These are phyloP conservation scores for Drosophila micromelanica DNA, from an alignment of 1,140 invertebrate genomes.

Conservation along the genomic window DNA sequence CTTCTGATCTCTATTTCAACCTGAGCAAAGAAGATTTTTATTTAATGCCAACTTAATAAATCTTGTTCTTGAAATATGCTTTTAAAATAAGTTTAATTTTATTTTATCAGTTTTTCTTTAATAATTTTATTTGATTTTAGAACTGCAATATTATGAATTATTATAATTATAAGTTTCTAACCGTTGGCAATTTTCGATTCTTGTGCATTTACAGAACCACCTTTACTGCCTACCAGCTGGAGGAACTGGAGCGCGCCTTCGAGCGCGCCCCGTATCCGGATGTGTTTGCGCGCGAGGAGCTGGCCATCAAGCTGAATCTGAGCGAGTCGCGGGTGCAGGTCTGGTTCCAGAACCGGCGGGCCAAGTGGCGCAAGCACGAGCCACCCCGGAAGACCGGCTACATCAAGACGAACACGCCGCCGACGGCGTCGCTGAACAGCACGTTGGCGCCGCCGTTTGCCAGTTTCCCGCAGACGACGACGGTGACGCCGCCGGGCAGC, in stretches of 20 bases:
- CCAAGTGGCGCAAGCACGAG: conserved; percentile 99
- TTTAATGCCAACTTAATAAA: no score
- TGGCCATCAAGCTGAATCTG: conserved; percentile 94
- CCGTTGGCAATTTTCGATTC: not conserved
- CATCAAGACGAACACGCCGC: conserved; percentile 86
- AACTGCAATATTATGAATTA: no score
- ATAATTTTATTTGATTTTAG: no score
- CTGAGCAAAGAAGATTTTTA: no score
- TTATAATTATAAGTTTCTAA: not conserved
- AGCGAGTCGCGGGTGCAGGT: conserved; percentile 97
- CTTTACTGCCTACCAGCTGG: conserved; percentile 97
- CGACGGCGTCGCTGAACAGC: conserved; percentile 86
- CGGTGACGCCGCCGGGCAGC: conserved; percentile 86
- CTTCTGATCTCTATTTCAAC: no score
- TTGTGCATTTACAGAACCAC: conserved; percentile 91
- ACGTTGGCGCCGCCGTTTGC: conserved; percentile 89
- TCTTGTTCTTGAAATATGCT: no score
- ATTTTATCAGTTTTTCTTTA: no score
- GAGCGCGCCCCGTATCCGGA: conserved; percentile 98
- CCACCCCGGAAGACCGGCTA: conserved; percentile 97
- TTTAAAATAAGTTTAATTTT: no score
- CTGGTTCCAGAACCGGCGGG: conserved; percentile 94
- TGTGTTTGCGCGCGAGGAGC: conserved; percentile 97
- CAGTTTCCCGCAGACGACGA: conserved; percentile 86
- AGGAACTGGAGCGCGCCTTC: conserved; percentile 97